Conservation (phyloP, 2,888 invertebrate species). For the Junonia oenone region DNA sequence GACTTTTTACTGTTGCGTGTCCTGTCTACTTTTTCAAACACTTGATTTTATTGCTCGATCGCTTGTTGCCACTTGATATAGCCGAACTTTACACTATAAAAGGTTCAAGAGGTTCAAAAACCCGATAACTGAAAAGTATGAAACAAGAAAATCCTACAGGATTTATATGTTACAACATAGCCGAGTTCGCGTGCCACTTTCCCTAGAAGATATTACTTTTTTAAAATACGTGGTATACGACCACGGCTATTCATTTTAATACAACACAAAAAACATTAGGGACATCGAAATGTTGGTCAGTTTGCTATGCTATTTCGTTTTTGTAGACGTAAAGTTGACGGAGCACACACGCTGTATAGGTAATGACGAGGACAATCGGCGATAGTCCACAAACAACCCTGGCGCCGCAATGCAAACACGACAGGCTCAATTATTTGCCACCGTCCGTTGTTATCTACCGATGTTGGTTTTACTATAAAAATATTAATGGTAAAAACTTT, state of each 20-base stretch:
- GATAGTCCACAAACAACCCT: conserved; percentile 44
- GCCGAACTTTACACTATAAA: conserved; percentile 5
- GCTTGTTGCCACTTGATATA: conserved; percentile 22
- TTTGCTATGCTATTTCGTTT: not conserved
- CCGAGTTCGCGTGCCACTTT: too few relatives aligned
- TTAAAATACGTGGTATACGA: too few relatives aligned
- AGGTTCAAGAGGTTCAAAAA: not conserved
- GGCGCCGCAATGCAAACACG: conserved; percentile 23
- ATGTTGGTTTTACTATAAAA: not conserved
- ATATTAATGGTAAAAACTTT: not conserved
- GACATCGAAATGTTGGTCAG: not conserved
- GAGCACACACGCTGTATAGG: conserved; percentile 16
- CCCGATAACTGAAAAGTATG: not conserved
- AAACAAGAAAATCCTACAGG: too few relatives aligned
- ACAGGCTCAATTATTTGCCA: conserved; percentile 21
- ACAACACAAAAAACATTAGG: too few relatives aligned
- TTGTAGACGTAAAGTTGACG: not conserved
- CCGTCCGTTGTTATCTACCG: conserved; percentile 3
- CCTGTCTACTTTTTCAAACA: conserved; percentile 27
- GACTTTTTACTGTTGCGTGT: conserved; percentile 26
- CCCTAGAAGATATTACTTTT: too few relatives aligned
- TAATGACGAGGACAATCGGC: conserved; percentile 45
- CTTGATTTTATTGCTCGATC: conserved; percentile 21
- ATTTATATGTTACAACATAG: too few relatives aligned
- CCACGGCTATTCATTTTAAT: too few relatives aligned